Evolutionary conservation across 2,888 invertebrate species (phyloP), one percentile per base, ranked within the genome.

Genomic region (Cephus spinipes): DNA sequence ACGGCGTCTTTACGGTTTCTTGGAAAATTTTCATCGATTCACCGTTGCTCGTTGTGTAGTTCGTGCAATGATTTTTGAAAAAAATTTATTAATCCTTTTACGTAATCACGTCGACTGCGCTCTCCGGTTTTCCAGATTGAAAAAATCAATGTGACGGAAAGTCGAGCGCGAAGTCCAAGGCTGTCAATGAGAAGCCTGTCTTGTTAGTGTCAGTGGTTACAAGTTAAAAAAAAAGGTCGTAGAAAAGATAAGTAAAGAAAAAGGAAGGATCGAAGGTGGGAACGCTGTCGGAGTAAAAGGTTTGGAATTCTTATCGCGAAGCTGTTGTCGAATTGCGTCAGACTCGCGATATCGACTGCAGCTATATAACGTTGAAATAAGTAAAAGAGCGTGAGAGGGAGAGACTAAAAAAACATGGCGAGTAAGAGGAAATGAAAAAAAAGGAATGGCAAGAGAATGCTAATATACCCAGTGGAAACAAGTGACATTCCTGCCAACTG

Each of bases 371-470:
- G 55, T 55, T 55, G 55, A 55, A 55, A 55, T 9, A 55, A 55
- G 23, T 55, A 55, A 55, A 55, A 55, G 74, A 77, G 74, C 73
- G 31, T 55, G 15, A 33, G 69, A 71, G 12, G n/a, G 33, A 12
- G 79, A 73, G 73, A 77, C 75, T 74, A 73, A 69, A 78, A 74
- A 79, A 76, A 79, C 79, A 23, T 9, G 23, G 23, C 23, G 9
- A 23, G 55, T 23, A 23, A 55, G 23, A 55, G 55, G 15, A 55
- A 55, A 55, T 55, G 55, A 23, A 55, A 55, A 55, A 40, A 55
- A 40, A 40, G 55, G 4, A 23, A 55, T 9, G 23, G 55, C 55
- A 55, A 55, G 23, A 55, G 23, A 23, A 55, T 55, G 55, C 55
- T 55, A 55, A 55, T 55, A 55, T 55, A 55, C 55, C 55, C 9